These are phyloP conservation scores for Molanna angustata DNA, from an alignment of 2,888 invertebrate species.

Conservation along the genomic window DNA sequence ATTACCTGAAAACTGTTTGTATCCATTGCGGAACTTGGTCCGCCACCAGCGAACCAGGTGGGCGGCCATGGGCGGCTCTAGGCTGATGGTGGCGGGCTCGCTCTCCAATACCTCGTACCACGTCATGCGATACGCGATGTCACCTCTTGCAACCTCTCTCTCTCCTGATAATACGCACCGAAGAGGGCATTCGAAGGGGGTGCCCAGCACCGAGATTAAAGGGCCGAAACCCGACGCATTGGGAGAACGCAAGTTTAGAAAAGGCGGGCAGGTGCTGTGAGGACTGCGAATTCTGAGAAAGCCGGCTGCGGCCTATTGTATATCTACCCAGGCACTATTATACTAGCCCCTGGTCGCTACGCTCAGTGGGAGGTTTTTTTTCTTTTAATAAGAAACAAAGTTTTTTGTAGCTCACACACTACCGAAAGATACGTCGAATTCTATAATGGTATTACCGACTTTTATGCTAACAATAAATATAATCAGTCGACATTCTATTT, in stretches of 20 bases:
- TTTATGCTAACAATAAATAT: too few species aligned
- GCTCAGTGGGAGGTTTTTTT: not conserved
- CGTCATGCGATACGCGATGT: constrained; percentile 43
- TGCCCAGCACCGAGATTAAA: too few species aligned
- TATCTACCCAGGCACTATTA: too few species aligned
- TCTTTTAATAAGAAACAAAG: not conserved
- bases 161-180: not conserved
- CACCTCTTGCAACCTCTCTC: not conserved
- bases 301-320: too few species aligned
- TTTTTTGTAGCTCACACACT: constrained; percentile 4
- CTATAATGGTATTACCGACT: too few species aligned
- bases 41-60: constrained; percentile 76
- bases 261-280: too few species aligned
- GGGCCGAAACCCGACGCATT: too few species aligned
- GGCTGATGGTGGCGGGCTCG: constrained; percentile 51
- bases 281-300: too few species aligned
- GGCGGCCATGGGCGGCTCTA: constrained; percentile 60
- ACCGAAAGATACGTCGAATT: not conserved
- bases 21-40: constrained; percentile 71
- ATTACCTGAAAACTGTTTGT: constrained; percentile 72
- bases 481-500: too few species aligned
- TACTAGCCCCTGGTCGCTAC: too few species aligned
- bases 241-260: too few species aligned
- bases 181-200: not conserved
- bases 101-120: constrained; percentile 57